phyloP scores from a whole-genome alignment of 2,888 invertebrate species.

The Lithophane leautieri region DNA sequence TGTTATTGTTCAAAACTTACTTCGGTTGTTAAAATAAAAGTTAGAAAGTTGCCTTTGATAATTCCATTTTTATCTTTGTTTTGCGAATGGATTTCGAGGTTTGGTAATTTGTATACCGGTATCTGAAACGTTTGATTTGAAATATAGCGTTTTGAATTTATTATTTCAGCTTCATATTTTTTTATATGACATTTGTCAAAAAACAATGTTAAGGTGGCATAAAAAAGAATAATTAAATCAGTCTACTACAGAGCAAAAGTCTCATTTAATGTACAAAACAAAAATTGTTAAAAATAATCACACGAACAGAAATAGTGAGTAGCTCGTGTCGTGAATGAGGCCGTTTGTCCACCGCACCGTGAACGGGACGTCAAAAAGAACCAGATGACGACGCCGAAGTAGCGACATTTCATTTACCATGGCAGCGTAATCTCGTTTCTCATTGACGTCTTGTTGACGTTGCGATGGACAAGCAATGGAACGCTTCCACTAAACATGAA shows the following conservation, averaged over 20 bases:
- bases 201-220: too few relatives aligned
- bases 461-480: too few relatives aligned
- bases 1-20: constrained; percentile 47
- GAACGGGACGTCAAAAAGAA: too few relatives aligned
- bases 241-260: neutral
- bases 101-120: neutral
- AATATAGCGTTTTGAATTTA: neutral
- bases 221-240: too few relatives aligned
- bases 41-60: constrained; percentile 20
- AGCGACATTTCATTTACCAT: too few relatives aligned
- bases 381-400: too few relatives aligned
- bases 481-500: neutral
- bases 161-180: neutral
- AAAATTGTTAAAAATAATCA: neutral
- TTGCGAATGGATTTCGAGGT: neutral
- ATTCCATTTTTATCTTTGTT: constrained; percentile 3
- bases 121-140: neutral
- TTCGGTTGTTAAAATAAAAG: constrained; percentile 36
- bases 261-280: too few relatives aligned
- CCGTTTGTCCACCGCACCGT: too few relatives aligned
- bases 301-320: too few relatives aligned
- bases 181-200: too few relatives aligned
- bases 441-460: too few relatives aligned
- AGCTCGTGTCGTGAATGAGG: neutral
- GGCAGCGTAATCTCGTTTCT: too few relatives aligned